Percentiles rank a stretch among this genome's conserved stretches.
Conservation (phyloP, 2,888 invertebrate species). For the Xiphydria camelus region DNA sequence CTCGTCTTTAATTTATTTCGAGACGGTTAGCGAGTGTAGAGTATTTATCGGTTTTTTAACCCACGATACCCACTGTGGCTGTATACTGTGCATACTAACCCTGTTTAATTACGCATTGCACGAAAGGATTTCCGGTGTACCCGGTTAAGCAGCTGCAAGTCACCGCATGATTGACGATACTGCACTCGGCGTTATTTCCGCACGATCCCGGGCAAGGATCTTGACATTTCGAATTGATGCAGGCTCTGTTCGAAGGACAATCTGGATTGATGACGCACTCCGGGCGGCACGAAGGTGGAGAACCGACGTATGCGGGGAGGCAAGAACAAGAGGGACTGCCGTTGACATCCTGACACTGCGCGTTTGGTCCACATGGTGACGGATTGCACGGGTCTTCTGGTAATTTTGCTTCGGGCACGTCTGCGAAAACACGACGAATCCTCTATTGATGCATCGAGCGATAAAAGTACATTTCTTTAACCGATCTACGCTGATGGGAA, state of each 20-base stretch:
- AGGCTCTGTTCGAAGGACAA: constrained; percentile 76
- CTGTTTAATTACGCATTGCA: constrained; percentile 70
- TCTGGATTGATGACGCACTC: constrained; percentile 83
- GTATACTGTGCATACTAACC: constrained; percentile 48
- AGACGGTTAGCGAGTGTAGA: neutral
- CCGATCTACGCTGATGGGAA: too few species aligned
- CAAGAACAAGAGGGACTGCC: constrained; percentile 77
- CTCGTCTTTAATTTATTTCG: constrained; percentile 58
- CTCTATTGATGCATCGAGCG: neutral
- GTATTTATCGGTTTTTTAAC: neutral
- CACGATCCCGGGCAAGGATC: constrained; percentile 85
- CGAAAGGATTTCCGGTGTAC: constrained; percentile 81
- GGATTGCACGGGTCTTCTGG: constrained; percentile 70
- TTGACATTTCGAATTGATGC: constrained; percentile 77
- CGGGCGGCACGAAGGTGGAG: constrained; percentile 80
- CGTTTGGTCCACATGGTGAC: constrained; percentile 82
- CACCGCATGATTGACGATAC: constrained; percentile 78
- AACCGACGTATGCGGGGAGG: constrained; percentile 74
- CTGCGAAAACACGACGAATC: constrained; percentile 22
- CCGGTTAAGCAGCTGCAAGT: constrained; percentile 78
- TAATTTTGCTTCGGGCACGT: constrained; percentile 49
- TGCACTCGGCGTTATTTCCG: constrained; percentile 78
- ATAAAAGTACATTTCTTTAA: too few species aligned
- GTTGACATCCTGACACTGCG: constrained; percentile 70
- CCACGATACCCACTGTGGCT: neutral